Percentiles rank a stretch among this genome's conserved stretches.
Conservation (phyloP, 2,888 invertebrate genomes). For the Anoplius nigerrimus region DNA sequence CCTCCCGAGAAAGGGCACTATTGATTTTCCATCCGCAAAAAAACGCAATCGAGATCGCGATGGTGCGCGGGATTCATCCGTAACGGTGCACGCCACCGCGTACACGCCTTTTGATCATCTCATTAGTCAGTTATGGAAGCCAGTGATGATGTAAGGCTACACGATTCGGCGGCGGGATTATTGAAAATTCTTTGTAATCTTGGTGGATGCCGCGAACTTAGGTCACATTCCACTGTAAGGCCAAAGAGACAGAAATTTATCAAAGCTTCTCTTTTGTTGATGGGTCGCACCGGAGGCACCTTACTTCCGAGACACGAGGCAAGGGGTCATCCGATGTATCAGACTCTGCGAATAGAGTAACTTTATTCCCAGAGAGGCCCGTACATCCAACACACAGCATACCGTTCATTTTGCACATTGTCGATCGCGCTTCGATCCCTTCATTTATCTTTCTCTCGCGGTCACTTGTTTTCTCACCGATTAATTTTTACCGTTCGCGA, state of each 20-base stretch:
- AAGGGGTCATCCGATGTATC: no score
- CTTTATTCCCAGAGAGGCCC: conserved; percentile 39
- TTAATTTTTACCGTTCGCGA: no score
- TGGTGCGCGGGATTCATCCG: conserved; percentile 48
- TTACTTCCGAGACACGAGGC: no score
- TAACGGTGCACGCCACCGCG: conserved; percentile 32
- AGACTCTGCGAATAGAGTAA: no score
- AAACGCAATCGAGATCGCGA: no score
- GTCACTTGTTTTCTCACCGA: no score
- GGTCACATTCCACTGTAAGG: conserved; percentile 73
- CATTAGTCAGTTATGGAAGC: conserved; percentile 58
- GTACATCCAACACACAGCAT: conserved; percentile 34
- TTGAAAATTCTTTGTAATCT: conserved; percentile 74
- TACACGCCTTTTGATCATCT: conserved; percentile 49
- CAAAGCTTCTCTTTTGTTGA: conserved; percentile 30
- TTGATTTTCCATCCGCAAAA: no score
- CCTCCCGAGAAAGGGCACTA: no score
- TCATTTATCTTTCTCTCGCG: no score
- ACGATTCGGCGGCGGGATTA: conserved; percentile 67
- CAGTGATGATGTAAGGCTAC: conserved; percentile 73
- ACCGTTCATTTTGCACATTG: no score
- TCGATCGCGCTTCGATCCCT: no score
- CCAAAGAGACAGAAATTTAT: conserved; percentile 71
- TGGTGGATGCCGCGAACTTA: conserved; percentile 69
- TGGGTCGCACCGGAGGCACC: background rate